Percentiles rank a stretch among this genome's conserved stretches.
phyloP scores from a whole-genome alignment of 2,797 vertebrate genomes.

The Scarus forsteni region DNA sequence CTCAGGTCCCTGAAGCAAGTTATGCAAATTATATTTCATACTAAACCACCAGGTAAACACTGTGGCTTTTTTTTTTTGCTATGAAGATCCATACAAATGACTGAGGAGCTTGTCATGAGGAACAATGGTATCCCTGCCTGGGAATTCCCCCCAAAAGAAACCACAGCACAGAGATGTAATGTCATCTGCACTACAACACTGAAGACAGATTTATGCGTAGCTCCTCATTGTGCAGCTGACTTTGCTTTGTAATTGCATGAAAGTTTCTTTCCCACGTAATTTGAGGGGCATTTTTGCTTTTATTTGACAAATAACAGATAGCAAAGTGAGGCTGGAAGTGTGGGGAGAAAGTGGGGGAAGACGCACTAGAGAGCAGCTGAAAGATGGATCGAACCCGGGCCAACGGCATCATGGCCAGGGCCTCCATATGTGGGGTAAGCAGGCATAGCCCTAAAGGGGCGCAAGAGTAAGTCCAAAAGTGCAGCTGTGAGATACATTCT shows the following conservation, averaged over 20 bases:
- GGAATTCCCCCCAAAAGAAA: conserved; percentile 8
- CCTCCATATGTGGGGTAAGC: too few relatives aligned
- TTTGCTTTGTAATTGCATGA: background rate
- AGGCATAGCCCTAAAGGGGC: too few relatives aligned
- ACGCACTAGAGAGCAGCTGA: too few relatives aligned
- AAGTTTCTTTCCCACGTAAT: background rate
- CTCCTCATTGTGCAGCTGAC: background rate
- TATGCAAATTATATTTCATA: background rate
- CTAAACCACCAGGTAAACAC: background rate
- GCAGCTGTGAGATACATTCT: too few relatives aligned
- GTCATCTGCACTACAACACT: background rate
- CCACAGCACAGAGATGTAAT: background rate
- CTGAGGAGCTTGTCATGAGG: background rate
- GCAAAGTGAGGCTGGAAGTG: too few relatives aligned
- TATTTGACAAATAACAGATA: too few relatives aligned
- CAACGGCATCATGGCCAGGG: too few relatives aligned
- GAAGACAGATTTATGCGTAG: conserved; percentile 3
- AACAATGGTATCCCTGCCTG: background rate
- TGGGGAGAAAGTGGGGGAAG: background rate
- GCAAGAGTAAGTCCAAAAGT: too few relatives aligned
- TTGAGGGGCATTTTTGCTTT: too few relatives aligned
- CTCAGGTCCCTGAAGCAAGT: background rate
- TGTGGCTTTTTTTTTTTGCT: too few relatives aligned
- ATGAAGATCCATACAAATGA: background rate
- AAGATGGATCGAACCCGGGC: too few relatives aligned